Evolutionary conservation across 2,888 invertebrate genomes (phyloP), one percentile per base, ranked within the genome.

Genomic region (Dryomyza anilis): DNA sequence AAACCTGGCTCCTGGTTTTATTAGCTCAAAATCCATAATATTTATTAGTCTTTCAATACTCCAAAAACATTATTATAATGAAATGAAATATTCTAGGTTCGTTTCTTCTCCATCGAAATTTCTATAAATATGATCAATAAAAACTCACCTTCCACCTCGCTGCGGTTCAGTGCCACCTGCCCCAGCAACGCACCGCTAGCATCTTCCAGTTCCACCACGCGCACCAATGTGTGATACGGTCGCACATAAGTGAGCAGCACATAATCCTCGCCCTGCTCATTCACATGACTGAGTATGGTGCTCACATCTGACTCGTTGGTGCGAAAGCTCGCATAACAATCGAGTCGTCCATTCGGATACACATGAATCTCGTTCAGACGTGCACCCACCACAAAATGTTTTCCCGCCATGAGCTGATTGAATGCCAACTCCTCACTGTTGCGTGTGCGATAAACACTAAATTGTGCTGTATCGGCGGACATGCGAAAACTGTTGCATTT

Each of bases 271-370:
- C 75, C 78, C 8, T 67, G 68, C 0, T 60, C 12, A 55, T 75
- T 80, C 16, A 65, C 65, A 53, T 76, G 76, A 7, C 70, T 72
- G 3, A 73, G 66, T 16, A 81, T 45, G 4, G 71, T 69, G n/a
- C 59, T 69, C 2, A 78, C 73, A 25, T 74, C 67, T 10, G 55
- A 30, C 6, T 72, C 69, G n/a, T 74, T 70, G 0, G 70, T 69
- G 0, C 65, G 67, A 21, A 78, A 80, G 25, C 75, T 78, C 16
- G 73, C 76, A 62, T 76, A 80, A 65, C 81, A 82, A 60, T 81
- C 79, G 68, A 81, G 63, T 1, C 75, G 75, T 7, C 73, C 69
- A 59, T 71, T 78, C 3, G 76, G 73, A 58, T 76, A 80, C 14
- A 79, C 71, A 39, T 74, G 59, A 3, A 82, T 69, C 29, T 76